Conservation (phyloP, 2,888 invertebrate genomes). For the Limnephilus lunatus region DNA sequence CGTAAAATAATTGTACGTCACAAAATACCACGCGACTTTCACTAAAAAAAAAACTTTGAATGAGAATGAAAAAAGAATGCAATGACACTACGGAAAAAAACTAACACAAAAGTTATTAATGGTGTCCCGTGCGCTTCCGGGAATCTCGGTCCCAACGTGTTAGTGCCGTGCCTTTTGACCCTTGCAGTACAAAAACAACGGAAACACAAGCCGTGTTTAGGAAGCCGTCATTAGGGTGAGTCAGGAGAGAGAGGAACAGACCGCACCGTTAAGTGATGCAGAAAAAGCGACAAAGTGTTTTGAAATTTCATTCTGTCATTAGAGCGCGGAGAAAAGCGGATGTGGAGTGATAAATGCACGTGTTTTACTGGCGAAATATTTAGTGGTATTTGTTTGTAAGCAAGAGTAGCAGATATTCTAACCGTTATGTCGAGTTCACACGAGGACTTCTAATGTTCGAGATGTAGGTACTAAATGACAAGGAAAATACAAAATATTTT, state of each 20-base stretch:
- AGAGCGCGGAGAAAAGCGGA: not conserved
- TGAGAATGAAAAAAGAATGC: not conserved
- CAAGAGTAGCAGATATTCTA: too few relatives aligned
- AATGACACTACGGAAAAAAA: not conserved
- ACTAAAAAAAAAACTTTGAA: not conserved
- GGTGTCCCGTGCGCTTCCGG: not conserved
- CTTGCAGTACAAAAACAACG: not conserved
- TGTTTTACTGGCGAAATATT: not conserved
- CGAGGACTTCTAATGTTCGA: too few relatives aligned
- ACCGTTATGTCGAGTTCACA: too few relatives aligned
- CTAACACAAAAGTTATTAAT: not conserved
- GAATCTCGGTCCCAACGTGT: not conserved
- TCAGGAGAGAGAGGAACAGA: not conserved
- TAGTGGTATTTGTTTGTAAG: not conserved
- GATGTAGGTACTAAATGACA: too few relatives aligned
- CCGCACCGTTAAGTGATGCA: not conserved
- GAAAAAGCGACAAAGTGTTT: not conserved
- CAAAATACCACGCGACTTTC: not conserved
- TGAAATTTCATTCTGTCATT: not conserved
- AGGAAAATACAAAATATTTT: too few relatives aligned
- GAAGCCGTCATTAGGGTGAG: not conserved
- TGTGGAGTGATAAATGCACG: not conserved
- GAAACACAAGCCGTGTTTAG: not conserved
- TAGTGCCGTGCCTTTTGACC: not conserved
- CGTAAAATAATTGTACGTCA: not conserved